Percentiles rank a stretch among this genome's conserved stretches.
These are phyloP conservation scores for Thermophis baileyi DNA, from an alignment of 2,113 vertebrate species.

Conservation along the genomic window DNA sequence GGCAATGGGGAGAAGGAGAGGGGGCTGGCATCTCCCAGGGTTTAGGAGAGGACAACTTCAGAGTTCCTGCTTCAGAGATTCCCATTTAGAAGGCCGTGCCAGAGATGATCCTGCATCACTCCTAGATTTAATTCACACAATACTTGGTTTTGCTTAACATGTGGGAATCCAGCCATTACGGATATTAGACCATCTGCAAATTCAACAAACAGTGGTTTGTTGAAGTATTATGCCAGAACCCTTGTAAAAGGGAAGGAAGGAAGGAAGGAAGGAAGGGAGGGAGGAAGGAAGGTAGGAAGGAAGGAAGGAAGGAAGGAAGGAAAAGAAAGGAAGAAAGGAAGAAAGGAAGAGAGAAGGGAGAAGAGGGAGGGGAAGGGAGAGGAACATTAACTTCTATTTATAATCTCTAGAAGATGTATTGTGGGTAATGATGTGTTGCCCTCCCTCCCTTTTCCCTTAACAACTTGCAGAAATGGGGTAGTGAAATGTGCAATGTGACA, in stretches of 20 bases:
- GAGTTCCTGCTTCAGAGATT: background rate
- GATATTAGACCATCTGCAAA: background rate
- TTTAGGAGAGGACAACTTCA: background rate
- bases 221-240: background rate
- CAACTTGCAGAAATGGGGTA: background rate
- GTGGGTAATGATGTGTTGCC: background rate
- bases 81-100: fast-evolving
- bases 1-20: background rate
- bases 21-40: background rate
- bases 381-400: background rate
- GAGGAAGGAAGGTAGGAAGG: no score
- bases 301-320: no score
- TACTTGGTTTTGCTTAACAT: background rate
- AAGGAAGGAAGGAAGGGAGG: no score
- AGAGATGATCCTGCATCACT: background rate
- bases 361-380: background rate
- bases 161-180: background rate
- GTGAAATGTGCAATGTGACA: background rate
- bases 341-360: no score
- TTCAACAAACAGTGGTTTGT: background rate
- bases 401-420: background rate
- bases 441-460: background rate
- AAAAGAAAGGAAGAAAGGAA: no score
- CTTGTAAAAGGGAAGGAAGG: background rate
- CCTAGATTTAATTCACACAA: background rate